Evolutionary conservation across 2,888 invertebrate genomes (phyloP), one percentile per base, ranked within the genome.

Genomic region (Agonopterix arenella): DNA sequence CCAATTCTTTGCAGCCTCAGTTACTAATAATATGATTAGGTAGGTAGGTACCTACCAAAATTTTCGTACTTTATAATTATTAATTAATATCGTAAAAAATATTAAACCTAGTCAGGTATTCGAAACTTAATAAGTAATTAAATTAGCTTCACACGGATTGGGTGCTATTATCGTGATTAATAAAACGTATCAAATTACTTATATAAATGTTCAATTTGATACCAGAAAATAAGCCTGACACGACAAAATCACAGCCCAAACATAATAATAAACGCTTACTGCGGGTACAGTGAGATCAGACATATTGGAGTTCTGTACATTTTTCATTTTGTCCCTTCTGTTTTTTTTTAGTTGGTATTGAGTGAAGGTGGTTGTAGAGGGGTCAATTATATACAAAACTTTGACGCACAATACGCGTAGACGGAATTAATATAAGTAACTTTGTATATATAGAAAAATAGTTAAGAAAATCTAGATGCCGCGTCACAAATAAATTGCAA

Each of bases 171-270:
- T 49, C 44, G 44, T 44, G 44, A 18, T 18, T 16, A 11, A 36
- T 45, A 45, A 45, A n/a, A 45, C 9, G 11, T 28, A 46, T 44
- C 9, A 37, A 47, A 36, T 53, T 47, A 13, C 52, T 47, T 46
- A 47, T 11, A 48, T 55, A 52, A 43, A 46, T 55, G 54, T 52
- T 9, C 38, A 46, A 47, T 45, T 45, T 44, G 10, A 44, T 28
- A 55, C 36, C 56, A 54, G 52, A 56, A 59, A 61, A 57, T 58
- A 66, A 66, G 57, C 59, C 66, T 57, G 62, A 70, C 60, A 52
- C 51, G 58, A 62, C 54, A 62, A 64, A 68, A 75, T 80, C 79
- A 80, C 80, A 80, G 80, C 80, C 79, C 62, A 66, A 75, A 77
- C 64, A 66, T 68, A 73, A 69, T 60, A 63, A 63, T 65, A 72